These are phyloP conservation scores for Chaetophractus vellerosus DNA, from an alignment of 2,797 vertebrate genomes.

Conservation along the genomic window DNA sequence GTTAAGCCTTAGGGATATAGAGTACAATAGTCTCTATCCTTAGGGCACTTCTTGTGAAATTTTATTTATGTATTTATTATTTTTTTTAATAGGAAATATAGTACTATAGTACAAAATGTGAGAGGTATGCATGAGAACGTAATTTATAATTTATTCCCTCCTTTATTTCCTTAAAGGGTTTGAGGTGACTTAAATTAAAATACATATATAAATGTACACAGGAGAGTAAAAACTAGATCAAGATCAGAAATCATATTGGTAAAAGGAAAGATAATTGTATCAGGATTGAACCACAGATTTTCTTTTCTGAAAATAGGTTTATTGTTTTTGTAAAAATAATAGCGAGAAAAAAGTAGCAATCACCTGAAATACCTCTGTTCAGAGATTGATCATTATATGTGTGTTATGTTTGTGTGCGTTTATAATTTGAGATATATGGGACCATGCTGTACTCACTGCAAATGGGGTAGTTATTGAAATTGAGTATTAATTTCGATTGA, in stretches of 20 bases:
- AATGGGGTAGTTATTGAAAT: slow-evolving; percentile 66
- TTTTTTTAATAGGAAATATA: slow-evolving; percentile 60
- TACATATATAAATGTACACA: slow-evolving; percentile 59
- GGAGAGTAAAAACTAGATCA: slow-evolving; percentile 73
- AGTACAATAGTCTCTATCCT: slow-evolving; percentile 17
- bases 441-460: slow-evolving; percentile 2
- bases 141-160: slow-evolving; percentile 65
- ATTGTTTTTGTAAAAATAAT: slow-evolving; percentile 76
- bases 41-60: slow-evolving; percentile 54
- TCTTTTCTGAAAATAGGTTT: slow-evolving; percentile 77
- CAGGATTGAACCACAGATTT: slow-evolving; percentile 74
- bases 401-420: background rate
- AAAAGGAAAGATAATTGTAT: slow-evolving; percentile 79
- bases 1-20: slow-evolving; percentile 26
- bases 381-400: background rate
- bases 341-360: slow-evolving; percentile 51
- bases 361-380: slow-evolving; percentile 54
- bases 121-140: slow-evolving; percentile 29
- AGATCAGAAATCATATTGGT: slow-evolving; percentile 73
- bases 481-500: slow-evolving; percentile 47
- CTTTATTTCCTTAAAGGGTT: slow-evolving; percentile 70
- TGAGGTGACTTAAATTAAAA: slow-evolving; percentile 73
- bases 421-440: slow-evolving; percentile 44
- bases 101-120: slow-evolving; percentile 27
- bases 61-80: slow-evolving; percentile 49